phyloP scores from a whole-genome alignment of 2,113 vertebrate species.

The Gambusia holbrooki region DNA sequence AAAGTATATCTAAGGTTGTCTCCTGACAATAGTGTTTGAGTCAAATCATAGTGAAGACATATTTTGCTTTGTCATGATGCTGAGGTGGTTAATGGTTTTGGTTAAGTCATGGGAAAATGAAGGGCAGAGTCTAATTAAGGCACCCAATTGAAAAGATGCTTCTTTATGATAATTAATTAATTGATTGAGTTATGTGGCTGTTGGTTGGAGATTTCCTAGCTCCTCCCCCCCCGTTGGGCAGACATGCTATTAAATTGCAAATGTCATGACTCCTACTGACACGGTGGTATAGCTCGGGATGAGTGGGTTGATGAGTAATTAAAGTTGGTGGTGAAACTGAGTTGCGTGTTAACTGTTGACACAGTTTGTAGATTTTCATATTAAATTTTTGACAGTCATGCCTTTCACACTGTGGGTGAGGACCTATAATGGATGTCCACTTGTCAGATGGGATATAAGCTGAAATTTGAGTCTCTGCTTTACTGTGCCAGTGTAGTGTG shows the following conservation, averaged over 20 bases:
- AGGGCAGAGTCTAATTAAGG: constrained; percentile 48
- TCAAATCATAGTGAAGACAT: constrained; percentile 1
- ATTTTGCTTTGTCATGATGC: not conserved
- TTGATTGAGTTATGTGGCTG: constrained; percentile 63
- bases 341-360: constrained; percentile 27
- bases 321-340: constrained; percentile 31
- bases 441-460: constrained; percentile 2
- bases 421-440: constrained; percentile 4
- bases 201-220: constrained; percentile 49
- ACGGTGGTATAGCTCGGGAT: constrained; percentile 22
- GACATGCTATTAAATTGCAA: constrained; percentile 59
- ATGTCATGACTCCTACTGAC: constrained; percentile 69
- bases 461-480: constrained; percentile 8
- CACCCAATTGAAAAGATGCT: constrained; percentile 47
- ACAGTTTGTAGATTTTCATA: constrained; percentile 18
- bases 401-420: not conserved
- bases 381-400: constrained; percentile 11
- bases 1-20: not conserved
- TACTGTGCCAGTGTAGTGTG: constrained; percentile 17
- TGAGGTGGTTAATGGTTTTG: constrained; percentile 12
- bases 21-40: no score
- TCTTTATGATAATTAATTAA: constrained; percentile 71
- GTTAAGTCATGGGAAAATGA: constrained; percentile 43
- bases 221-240: constrained; percentile 27
- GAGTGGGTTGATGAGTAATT: constrained; percentile 53